phyloP scores from a whole-genome alignment of 2,113 vertebrate species.

The Alligator sinensis region DNA sequence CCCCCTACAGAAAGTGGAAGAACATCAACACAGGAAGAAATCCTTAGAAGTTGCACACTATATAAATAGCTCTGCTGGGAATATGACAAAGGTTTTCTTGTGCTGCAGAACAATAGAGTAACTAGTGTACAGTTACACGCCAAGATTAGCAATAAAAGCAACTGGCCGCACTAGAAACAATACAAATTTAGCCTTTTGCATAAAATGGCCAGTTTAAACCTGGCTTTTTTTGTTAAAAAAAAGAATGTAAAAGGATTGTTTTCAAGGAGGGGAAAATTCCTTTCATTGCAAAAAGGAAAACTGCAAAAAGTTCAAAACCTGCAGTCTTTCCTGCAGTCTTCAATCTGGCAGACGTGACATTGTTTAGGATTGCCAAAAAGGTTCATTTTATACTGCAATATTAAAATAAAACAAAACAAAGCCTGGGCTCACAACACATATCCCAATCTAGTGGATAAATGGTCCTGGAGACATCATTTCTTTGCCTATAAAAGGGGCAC shows the following conservation, averaged over 20 bases:
- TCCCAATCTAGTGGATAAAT: slow-evolving; percentile 69
- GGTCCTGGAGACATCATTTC: slow-evolving; percentile 19
- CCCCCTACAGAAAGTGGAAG: slow-evolving; percentile 53
- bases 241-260: slow-evolving; percentile 18
- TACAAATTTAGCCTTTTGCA: slow-evolving; percentile 54
- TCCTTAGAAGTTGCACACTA: slow-evolving; percentile 27
- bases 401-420: slow-evolving; percentile 63
- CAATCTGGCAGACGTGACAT: slow-evolving; percentile 66
- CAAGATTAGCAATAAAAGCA: slow-evolving; percentile 70
- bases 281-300: slow-evolving; percentile 64
- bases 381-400: slow-evolving; percentile 70
- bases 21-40: slow-evolving; percentile 61
- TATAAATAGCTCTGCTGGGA: slow-evolving; percentile 68
- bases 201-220: slow-evolving; percentile 63
- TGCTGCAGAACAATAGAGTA: slow-evolving; percentile 71
- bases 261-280: slow-evolving; percentile 72
- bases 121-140: slow-evolving; percentile 74
- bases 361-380: slow-evolving; percentile 66
- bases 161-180: slow-evolving; percentile 71
- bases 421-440: slow-evolving; percentile 56
- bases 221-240: not conserved
- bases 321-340: slow-evolving; percentile 61
- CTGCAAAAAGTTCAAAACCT: slow-evolving; percentile 63
- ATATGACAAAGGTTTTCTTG: slow-evolving; percentile 72
- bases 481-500: slow-evolving; percentile 73